Base-by-base conservation (phyloP, 2,888 invertebrate species). In the Augochlorella aurata region DNA sequence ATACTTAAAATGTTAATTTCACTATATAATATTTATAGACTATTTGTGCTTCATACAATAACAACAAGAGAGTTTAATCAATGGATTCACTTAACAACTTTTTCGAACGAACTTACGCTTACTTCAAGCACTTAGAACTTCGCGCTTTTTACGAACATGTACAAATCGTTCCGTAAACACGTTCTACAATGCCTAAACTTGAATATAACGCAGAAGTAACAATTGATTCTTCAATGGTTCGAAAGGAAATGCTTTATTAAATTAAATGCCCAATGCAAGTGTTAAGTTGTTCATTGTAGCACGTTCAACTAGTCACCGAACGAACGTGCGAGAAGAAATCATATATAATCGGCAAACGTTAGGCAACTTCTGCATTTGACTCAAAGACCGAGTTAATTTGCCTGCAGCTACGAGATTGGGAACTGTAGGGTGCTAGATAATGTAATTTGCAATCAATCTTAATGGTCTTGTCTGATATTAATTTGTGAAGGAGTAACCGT, bases 361-460 rank as follows among this genome's bases (percentile, higher is more conserved):
- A 18, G 10, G 9, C 44, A 44, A 44, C 63, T 65, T n/a, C 44
- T 38, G 38, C 5, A 44, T 44, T 10, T 16, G 16, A 44, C 4
- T 44, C n/a, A n/a, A 12, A 65, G n/a, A 44, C 12, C 10, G 12
- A 38, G 65, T 65, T 44, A 65, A 65, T 12, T 65, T n/a, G 12
- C 18, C 12, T 12, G 44, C 44, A 65, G 12, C 44, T 44, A n/a
- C n/a, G 12, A 18, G 38, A n/a, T 44, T 18, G 44, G 65, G 12
- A 65, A 65, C 44, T 65, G 65, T 44, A 44, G n/a, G 63, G 0
- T 38, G n/a, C 18, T 4, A 18, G 18, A 38, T 63, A 63, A 63
- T 63, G 10, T 63, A 63, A 63, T 63, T 63, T 63, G 38, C 63
- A 38, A 63, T 63, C 63, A 63, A 38, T 63, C 63, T 63, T 63